These are phyloP conservation scores for Deroplatys truncata DNA, from an alignment of 2,888 invertebrate genomes.

Conservation along the genomic window DNA sequence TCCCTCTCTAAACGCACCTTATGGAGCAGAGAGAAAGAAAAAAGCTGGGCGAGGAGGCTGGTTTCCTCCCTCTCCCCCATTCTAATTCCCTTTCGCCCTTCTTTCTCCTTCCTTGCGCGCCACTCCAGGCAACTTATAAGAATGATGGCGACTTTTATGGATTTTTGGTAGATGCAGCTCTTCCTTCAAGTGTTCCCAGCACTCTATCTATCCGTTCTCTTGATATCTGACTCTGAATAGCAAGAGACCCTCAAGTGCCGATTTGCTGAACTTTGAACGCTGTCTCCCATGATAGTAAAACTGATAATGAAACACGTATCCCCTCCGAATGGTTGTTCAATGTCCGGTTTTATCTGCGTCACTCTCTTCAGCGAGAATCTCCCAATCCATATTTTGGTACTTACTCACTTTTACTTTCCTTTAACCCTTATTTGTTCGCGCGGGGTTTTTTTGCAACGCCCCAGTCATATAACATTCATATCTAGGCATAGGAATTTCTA, in stretches of 20 bases:
- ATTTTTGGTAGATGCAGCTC: background rate
- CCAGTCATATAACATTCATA: too few relatives aligned
- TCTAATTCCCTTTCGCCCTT: background rate
- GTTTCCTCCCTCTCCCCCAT: background rate
- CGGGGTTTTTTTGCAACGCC: too few relatives aligned
- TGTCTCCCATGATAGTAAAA: background rate
- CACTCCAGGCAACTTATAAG: background rate
- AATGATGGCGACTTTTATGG: conserved; percentile 5
- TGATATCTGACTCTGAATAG: background rate
- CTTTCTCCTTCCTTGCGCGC: background rate
- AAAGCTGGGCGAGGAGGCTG: background rate
- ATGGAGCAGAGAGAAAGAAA: background rate
- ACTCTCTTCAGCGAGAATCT: background rate
- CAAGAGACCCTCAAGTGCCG: background rate
- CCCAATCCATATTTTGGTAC: too few relatives aligned
- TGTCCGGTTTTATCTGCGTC: background rate
- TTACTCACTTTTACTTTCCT: too few relatives aligned
- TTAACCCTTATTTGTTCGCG: too few relatives aligned
- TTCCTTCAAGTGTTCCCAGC: background rate
- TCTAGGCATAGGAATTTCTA: too few relatives aligned
- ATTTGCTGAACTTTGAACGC: background rate
- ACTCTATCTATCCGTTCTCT: background rate
- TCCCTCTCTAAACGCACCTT: background rate
- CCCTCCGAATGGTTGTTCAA: background rate
- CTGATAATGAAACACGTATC: background rate